Conservation (phyloP, 2,797 vertebrate genomes). For the Malacoctenus gilli region DNA sequence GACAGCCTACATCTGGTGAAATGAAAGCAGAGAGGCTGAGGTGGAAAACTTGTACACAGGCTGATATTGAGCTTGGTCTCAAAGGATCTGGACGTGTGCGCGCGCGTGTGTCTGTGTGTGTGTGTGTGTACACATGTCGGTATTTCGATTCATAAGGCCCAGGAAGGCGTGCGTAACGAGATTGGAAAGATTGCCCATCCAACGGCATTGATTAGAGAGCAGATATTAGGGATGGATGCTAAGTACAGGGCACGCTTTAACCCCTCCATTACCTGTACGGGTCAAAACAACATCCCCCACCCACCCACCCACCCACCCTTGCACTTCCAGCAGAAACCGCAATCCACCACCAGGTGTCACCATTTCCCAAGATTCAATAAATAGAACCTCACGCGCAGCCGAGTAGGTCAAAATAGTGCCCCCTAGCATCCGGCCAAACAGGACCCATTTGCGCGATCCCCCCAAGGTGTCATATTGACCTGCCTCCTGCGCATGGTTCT, state of each 20-base stretch:
- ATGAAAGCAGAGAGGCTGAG: constrained; percentile 62
- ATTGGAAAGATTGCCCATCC: constrained; percentile 19
- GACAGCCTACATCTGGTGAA: constrained; percentile 62
- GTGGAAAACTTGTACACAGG: constrained; percentile 55
- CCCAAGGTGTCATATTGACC: no score
- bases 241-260: constrained; percentile 11
- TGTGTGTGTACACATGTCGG: constrained; percentile 21
- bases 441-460: no score
- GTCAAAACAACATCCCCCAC: no score
- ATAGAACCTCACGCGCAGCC: no score
- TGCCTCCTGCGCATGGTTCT: no score
- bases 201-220: constrained; percentile 26
- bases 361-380: no score
- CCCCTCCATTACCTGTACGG: no score
- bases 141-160: constrained; percentile 32
- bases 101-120: constrained; percentile 25
- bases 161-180: constrained; percentile 20
- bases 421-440: no score
- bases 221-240: constrained; percentile 20
- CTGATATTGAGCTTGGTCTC: constrained; percentile 63
- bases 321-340: no score
- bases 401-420: no score
- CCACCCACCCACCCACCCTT: no score
- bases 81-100: constrained; percentile 25
- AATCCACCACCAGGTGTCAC: no score